Evolutionary conservation across 2,888 invertebrate species (phyloP).

Genomic region (Orthonevra nobilis): DNA sequence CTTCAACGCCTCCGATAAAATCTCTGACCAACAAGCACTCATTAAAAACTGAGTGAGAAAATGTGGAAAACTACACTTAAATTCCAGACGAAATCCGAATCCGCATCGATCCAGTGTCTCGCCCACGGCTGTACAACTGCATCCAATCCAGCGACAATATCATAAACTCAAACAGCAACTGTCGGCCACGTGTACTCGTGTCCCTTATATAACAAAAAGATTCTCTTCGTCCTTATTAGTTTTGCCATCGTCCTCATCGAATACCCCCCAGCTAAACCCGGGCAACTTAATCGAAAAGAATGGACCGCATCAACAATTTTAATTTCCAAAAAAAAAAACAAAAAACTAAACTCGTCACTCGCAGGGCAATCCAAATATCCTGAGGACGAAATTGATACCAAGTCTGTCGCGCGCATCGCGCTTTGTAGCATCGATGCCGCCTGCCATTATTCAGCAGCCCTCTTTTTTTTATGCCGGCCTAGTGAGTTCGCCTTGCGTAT

Average conservation of each 20-base stretch:
- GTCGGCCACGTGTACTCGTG: slow-evolving; percentile 16
- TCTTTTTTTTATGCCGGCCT: background rate
- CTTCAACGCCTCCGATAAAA: slow-evolving; percentile 4
- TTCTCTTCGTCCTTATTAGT: slow-evolving; percentile 50
- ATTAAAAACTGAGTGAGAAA: background rate
- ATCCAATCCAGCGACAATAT: slow-evolving; percentile 48
- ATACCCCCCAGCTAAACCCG: slow-evolving; percentile 14
- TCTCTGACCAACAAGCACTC: background rate
- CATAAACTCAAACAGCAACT: slow-evolving; percentile 32
- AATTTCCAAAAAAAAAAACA: slow-evolving; percentile 27
- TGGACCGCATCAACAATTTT: slow-evolving; percentile 45
- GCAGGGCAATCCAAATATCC: slow-evolving; percentile 54
- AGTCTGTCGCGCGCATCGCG: slow-evolving; percentile 54
- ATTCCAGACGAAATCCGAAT: slow-evolving; percentile 1
- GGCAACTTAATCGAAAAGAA: slow-evolving; percentile 62
- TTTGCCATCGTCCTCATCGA: slow-evolving; percentile 5
- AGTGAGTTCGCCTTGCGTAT: slow-evolving; percentile 35
- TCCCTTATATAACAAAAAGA: background rate
- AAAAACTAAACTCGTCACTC: background rate
- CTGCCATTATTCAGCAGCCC: slow-evolving; percentile 9
- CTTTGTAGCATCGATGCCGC: slow-evolving; percentile 38
- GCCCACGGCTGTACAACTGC: slow-evolving; percentile 48
- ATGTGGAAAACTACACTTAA: slow-evolving; percentile 11
- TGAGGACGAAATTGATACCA: slow-evolving; percentile 63
- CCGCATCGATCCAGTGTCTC: slow-evolving; percentile 16